A percentile compares a stretch with the other conserved stretches of the same genome.
Evolutionary conservation across 2,797 vertebrate species (phyloP).

Genomic region (Takifugu ocellatus): DNA sequence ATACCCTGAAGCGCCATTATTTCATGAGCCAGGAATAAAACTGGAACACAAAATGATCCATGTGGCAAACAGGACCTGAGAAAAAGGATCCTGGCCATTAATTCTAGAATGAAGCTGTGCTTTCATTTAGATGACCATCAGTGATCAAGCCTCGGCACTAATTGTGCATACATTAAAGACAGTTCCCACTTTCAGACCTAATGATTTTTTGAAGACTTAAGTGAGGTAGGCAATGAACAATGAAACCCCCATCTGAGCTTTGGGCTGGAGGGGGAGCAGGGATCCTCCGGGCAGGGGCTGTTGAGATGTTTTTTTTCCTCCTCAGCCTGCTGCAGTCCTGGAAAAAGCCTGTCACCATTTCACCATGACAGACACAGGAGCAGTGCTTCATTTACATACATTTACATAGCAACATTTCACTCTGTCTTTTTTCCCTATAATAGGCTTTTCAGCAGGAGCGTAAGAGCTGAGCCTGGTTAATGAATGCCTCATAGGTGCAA

Average conservation of each 20-base stretch:
- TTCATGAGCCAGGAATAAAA: neutral
- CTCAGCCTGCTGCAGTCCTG: constrained; percentile 4
- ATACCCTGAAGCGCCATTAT: neutral
- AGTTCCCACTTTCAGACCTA: constrained; percentile 49
- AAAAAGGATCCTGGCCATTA: constrained; percentile 44
- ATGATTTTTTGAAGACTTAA: constrained; percentile 52
- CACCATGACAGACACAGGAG: constrained; percentile 19
- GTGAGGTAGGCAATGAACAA: constrained; percentile 41
- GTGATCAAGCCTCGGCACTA: constrained; percentile 43
- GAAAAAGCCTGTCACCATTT: constrained; percentile 24
- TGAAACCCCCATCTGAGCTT: constrained; percentile 37
- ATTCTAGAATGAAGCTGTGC: constrained; percentile 47
- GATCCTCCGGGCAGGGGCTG: constrained; percentile 8
- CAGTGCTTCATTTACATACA: constrained; percentile 61
- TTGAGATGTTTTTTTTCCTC: neutral
- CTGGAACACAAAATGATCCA: too few species aligned
- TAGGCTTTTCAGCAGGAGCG: constrained; percentile 36
- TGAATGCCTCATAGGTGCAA: constrained; percentile 33
- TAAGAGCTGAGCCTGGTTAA: constrained; percentile 22
- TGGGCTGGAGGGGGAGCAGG: constrained; percentile 34
- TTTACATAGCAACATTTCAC: constrained; percentile 61
- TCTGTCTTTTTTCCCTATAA: constrained; percentile 40
- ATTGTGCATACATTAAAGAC: constrained; percentile 54
- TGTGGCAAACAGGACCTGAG: neutral
- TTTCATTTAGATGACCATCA: constrained; percentile 56